phyloP scores from a whole-genome alignment of 2,113 vertebrate species.

The Eulemur rufifrons region DNA sequence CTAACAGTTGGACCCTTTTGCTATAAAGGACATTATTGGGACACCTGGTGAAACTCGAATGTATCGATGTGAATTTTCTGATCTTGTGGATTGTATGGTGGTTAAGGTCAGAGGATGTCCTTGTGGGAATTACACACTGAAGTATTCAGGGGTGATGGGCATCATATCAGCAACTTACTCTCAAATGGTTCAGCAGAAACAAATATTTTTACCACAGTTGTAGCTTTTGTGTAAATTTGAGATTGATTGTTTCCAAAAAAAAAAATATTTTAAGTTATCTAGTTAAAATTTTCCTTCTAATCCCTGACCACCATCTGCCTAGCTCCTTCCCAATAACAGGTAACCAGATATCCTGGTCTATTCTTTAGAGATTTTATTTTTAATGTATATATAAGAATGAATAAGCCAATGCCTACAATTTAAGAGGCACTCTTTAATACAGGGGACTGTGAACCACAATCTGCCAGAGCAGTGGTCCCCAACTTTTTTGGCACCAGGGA shows the following conservation, averaged over 20 bases:
- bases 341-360: background rate
- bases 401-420: background rate
- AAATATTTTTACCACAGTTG: background rate
- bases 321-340: background rate
- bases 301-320: background rate
- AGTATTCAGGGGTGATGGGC: background rate
- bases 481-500: too few relatives aligned
- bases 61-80: background rate
- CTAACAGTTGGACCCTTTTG: background rate
- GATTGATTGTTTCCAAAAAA: background rate
- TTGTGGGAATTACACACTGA: background rate
- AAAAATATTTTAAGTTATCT: background rate
- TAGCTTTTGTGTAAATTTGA: background rate
- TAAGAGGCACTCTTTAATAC: background rate
- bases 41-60: background rate
- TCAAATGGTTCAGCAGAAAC: background rate
- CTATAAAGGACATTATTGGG: background rate
- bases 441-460: background rate
- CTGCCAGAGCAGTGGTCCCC: background rate
- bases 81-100: background rate
- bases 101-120: background rate
- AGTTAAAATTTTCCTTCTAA: background rate
- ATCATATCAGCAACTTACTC: background rate
- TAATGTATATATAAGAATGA: background rate
- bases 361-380: background rate